A percentile compares a stretch with the other conserved stretches of the same genome.
Evolutionary conservation across 2,888 invertebrate genomes (phyloP).

Genomic region (Apodemia zela): DNA sequence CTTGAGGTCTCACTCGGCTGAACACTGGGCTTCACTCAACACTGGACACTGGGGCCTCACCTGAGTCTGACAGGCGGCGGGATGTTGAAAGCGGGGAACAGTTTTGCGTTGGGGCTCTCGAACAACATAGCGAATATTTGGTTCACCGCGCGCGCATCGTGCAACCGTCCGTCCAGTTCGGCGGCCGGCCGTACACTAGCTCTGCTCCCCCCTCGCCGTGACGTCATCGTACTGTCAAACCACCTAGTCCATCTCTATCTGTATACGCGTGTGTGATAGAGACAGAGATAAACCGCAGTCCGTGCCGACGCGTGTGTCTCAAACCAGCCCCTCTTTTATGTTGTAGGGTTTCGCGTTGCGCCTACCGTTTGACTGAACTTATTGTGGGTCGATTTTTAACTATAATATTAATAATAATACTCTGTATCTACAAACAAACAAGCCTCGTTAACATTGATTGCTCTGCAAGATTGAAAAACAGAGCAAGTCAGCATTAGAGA

Average conservation of each 20-base stretch:
- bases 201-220: slow-evolving; percentile 45
- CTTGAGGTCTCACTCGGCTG: slow-evolving; percentile 40
- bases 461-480: neutral
- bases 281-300: slow-evolving; percentile 37
- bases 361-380: slow-evolving; percentile 35
- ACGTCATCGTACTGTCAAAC: slow-evolving; percentile 54
- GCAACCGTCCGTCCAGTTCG: slow-evolving; percentile 52
- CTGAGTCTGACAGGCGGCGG: slow-evolving; percentile 84
- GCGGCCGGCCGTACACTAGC: slow-evolving; percentile 67
- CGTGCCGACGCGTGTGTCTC: slow-evolving; percentile 38
- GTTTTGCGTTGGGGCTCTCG: slow-evolving; percentile 86
- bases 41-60: slow-evolving; percentile 57
- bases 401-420: slow-evolving; percentile 25
- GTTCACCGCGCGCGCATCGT: slow-evolving; percentile 69
- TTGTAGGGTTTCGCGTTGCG: slow-evolving; percentile 42
- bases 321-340: slow-evolving; percentile 37
- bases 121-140: slow-evolving; percentile 82
- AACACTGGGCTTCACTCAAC: slow-evolving; percentile 42
- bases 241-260: slow-evolving; percentile 30
- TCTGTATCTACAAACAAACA: neutral
- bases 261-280: slow-evolving; percentile 26
- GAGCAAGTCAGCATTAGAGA: neutral
- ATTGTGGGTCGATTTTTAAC: slow-evolving; percentile 36
- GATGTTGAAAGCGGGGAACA: slow-evolving; percentile 85
- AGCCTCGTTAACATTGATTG: neutral